Conservation (phyloP, 2,113 vertebrate species). For the Bos javanicus region DNA sequence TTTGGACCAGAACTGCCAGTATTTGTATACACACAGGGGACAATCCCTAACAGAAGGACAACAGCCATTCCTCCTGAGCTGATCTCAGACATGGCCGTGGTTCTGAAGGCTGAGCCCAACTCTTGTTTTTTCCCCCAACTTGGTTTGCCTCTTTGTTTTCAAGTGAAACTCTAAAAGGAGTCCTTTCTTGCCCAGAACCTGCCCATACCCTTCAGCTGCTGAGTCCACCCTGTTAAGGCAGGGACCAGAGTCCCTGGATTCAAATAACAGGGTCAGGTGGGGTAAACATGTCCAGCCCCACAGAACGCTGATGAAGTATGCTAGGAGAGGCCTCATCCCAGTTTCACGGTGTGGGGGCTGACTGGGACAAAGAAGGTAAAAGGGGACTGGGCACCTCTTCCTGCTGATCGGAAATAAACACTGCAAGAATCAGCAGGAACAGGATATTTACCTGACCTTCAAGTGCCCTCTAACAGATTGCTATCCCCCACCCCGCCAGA, state of each 20-base stretch:
- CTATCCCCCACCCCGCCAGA: not conserved
- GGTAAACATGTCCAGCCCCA: not conserved
- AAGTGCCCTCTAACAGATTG: not conserved
- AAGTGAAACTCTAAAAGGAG: not conserved
- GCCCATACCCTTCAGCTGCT: too few species aligned
- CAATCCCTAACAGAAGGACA: not conserved
- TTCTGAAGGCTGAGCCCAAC: not conserved
- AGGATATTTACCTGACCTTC: slow-evolving; percentile 26
- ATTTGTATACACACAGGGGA: not conserved
- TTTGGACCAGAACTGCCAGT: not conserved
- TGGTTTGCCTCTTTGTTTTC: not conserved
- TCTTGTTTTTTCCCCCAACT: not conserved
- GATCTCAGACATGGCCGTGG: not conserved
- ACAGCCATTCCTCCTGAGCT: not conserved
- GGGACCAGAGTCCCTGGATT: not conserved
- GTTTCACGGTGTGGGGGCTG: not conserved
- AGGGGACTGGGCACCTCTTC: not conserved
- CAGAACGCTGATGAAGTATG: not conserved
- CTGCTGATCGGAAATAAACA: not conserved
- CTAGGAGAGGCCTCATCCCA: not conserved
- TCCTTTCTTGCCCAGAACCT: not conserved
- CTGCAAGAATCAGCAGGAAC: slow-evolving; percentile 6
- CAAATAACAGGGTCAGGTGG: not conserved
- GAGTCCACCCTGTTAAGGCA: not conserved
- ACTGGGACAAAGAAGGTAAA: not conserved